Conservation (phyloP, 30 jellyfish, hydroid and myxozoan genomes). For the Cassiopea andromeda region DNA sequence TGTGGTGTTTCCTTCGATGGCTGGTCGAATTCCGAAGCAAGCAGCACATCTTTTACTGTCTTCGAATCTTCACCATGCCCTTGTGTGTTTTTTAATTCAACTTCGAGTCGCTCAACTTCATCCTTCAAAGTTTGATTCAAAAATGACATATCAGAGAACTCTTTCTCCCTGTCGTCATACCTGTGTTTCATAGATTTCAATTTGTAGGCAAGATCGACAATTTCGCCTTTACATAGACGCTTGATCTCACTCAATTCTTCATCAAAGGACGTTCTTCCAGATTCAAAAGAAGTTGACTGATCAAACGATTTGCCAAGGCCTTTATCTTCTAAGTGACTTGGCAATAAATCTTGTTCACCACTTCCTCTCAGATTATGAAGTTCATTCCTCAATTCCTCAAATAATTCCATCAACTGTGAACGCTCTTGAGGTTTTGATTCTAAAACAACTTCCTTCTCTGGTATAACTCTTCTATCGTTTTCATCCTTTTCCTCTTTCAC, state of each 20-base stretch:
- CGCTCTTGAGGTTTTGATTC: not conserved
- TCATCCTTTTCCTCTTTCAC: slow-evolving; percentile 14
- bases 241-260: slow-evolving; percentile 51
- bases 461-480: slow-evolving; percentile 9
- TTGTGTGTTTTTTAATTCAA: slow-evolving; percentile 32
- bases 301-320: not conserved
- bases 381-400: slow-evolving; percentile 38
- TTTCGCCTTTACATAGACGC: slow-evolving; percentile 59
- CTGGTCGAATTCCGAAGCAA: slow-evolving; percentile 11
- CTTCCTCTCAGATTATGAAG: slow-evolving; percentile 39
- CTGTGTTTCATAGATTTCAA: slow-evolving; percentile 16
- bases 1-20: not conserved
- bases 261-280: slow-evolving; percentile 36
- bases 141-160: slow-evolving; percentile 43
- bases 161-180: slow-evolving; percentile 55
- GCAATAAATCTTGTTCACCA: not conserved
- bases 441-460: not conserved
- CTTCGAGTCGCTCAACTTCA: slow-evolving; percentile 54
- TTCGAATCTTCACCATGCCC: slow-evolving; percentile 33
- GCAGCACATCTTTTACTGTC: not conserved
- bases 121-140: slow-evolving; percentile 56
- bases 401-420: slow-evolving; percentile 9
- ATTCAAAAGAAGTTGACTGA: not conserved
- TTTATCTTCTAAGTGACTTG: not conserved
- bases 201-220: slow-evolving; percentile 54